Evolutionary conservation across 1,140 invertebrate species (phyloP), one percentile per base, ranked within the genome.

Genomic region (Temnothorax longispinosus): DNA sequence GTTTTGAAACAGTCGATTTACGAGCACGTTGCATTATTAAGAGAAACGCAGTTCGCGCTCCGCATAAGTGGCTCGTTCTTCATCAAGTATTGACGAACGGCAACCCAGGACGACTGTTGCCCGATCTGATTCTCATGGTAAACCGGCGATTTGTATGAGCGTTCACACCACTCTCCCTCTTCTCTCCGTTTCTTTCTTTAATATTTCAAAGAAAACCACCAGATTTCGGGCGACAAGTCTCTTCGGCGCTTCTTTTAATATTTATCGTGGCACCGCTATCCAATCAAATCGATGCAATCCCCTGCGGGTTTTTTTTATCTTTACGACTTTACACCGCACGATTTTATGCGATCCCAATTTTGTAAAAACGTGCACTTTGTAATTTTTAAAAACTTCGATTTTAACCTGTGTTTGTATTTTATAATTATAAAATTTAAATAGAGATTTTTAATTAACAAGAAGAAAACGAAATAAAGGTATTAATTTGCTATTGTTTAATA

Each of bases 111-210:
- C 11, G n/a, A 32, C 11, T 91, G 74, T 69, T 74, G 71, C 77
- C 87, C 86, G 60, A 90, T 82, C 89, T 82, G 88, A 92, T 91
- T 90, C 56, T 86, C 50, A 85, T 87, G 90, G 88, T 92, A 93
- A 94, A 94, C 90, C 88, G 72, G 86, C 93, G 78, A 93, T 94
- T 94, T 91, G 91, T 93, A 94, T 94, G 93, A 89, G 90, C 86
- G n/a, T 72, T 77, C 35, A 15, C 41, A 7, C 10, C 76, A 71
- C 58, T 21, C 50, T 21, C 21, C 21, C 21, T 2, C 41, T 18
- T 41, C 52, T 60, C n/a, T n/a, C 21, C 72, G 82, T 60, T 74
- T 56, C 35, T 64, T 81, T n/a, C 62, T 56, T 94, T 52, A 93
- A 94, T 93, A 92, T 91, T 93, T 91, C 2, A 94, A 41, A 2